Conservation (phyloP, 2,113 vertebrate genomes). For the Oryzias celebensis region DNA sequence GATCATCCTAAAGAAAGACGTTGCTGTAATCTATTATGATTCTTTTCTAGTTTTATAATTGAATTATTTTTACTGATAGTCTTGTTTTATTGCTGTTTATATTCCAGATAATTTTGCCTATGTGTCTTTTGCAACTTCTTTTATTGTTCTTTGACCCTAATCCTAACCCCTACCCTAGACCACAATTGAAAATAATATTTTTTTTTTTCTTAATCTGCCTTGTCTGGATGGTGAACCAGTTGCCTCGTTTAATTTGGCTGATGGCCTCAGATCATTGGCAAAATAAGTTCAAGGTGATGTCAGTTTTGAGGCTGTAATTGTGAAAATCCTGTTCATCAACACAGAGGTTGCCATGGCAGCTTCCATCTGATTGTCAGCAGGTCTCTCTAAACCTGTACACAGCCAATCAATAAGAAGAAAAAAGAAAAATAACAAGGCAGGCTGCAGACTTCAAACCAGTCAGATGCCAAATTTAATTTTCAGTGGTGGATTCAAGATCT, state of each 20-base stretch:
- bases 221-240: neutral
- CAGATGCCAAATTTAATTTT: neutral
- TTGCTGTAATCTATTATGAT: no score
- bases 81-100: no score
- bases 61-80: no score
- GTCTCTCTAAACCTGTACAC: conserved; percentile 18
- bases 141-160: no score
- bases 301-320: conserved; percentile 43
- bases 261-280: conserved; percentile 18
- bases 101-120: no score
- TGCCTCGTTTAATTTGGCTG: conserved; percentile 22
- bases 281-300: conserved; percentile 39
- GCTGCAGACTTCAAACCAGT: neutral
- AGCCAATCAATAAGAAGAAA: conserved; percentile 15
- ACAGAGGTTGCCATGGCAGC: conserved; percentile 17
- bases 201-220: no score
- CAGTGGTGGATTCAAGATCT: no score
- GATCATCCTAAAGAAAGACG: no score
- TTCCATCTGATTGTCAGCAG: conserved; percentile 32
- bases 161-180: no score
- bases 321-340: conserved; percentile 40
- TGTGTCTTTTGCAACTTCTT: no score
- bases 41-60: no score
- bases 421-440: conserved; percentile 16
- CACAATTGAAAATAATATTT: no score